phyloP scores from a whole-genome alignment of 2,113 vertebrate genomes.

The Neodon shergylaensis region DNA sequence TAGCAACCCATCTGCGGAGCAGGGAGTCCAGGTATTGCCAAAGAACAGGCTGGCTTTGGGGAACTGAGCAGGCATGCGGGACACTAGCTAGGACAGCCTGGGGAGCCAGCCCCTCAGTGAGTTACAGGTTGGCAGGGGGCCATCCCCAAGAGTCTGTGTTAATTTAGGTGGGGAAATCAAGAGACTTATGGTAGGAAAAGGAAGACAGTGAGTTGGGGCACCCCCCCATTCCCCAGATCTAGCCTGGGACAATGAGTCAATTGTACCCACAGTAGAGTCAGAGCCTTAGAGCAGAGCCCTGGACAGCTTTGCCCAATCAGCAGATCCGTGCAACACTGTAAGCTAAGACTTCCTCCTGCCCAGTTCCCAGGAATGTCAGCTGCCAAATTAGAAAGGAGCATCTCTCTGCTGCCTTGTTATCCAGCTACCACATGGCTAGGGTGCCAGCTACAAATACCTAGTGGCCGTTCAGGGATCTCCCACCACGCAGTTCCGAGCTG shows the following conservation, averaged over 20 bases:
- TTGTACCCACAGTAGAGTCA: not conserved
- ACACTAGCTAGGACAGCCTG: not conserved
- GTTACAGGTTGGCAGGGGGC: not conserved
- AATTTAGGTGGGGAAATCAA: not conserved
- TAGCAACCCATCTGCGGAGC: not conserved
- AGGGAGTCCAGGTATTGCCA: not conserved
- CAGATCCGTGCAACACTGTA: not conserved
- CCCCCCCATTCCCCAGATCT: not conserved
- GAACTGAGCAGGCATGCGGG: not conserved
- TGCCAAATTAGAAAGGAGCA: not conserved
- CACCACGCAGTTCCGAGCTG: not conserved
- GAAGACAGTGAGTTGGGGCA: not conserved
- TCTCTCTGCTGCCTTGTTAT: not conserved
- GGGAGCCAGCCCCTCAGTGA: not conserved
- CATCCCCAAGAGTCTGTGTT: not conserved
- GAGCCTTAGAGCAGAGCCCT: not conserved
- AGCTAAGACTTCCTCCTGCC: not conserved
- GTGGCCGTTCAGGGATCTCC: not conserved
- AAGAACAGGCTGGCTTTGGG: rapidly evolving
- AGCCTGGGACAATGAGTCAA: not conserved
- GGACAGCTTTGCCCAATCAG: not conserved
- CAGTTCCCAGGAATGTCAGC: too few relatives aligned
- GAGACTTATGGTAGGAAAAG: not conserved
- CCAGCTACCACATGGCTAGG: not conserved
- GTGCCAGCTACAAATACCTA: not conserved